These are phyloP conservation scores for Seira sanloemensis DNA, from an alignment of 2,888 invertebrate genomes.

Conservation along the genomic window DNA sequence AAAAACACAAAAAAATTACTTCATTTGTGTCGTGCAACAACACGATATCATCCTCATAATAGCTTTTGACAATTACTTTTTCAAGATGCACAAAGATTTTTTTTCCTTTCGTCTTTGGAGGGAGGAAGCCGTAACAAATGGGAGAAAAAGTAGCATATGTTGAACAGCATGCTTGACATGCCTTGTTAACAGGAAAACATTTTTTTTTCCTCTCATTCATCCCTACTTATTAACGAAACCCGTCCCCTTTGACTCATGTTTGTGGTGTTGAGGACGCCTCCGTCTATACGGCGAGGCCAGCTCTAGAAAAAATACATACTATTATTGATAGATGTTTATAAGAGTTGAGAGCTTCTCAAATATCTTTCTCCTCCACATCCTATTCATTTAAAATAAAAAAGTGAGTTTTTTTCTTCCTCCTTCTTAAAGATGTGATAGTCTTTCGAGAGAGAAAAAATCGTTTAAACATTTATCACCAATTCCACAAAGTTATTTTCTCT, in stretches of 20 bases:
- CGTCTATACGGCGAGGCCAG: no score
- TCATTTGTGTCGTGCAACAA: not conserved
- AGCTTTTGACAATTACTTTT: not conserved
- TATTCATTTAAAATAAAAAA: no score
- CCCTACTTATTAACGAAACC: slow-evolving; percentile 45
- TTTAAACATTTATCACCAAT: not conserved
- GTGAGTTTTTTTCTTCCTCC: no score
- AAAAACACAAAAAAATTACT: slow-evolving; percentile 11
- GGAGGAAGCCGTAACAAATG: slow-evolving; percentile 6
- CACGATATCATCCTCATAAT: slow-evolving; percentile 9
- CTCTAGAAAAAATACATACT: no score
- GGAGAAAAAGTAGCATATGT: slow-evolving; percentile 51
- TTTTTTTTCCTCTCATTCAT: no score
- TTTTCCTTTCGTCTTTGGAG: no score
- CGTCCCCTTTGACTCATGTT: slow-evolving; percentile 53
- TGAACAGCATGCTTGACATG: slow-evolving; percentile 47
- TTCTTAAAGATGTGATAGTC: no score
- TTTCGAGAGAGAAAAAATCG: not conserved
- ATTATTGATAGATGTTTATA: no score
- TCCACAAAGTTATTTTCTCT: not conserved
- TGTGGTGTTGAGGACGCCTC: slow-evolving; percentile 44
- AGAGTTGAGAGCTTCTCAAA: no score
- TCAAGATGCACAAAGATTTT: not conserved
- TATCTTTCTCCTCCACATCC: no score
- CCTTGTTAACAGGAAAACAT: slow-evolving; percentile 50